Conservation (phyloP, 2,113 vertebrate genomes). For the Brachypodius melanocephalos region DNA sequence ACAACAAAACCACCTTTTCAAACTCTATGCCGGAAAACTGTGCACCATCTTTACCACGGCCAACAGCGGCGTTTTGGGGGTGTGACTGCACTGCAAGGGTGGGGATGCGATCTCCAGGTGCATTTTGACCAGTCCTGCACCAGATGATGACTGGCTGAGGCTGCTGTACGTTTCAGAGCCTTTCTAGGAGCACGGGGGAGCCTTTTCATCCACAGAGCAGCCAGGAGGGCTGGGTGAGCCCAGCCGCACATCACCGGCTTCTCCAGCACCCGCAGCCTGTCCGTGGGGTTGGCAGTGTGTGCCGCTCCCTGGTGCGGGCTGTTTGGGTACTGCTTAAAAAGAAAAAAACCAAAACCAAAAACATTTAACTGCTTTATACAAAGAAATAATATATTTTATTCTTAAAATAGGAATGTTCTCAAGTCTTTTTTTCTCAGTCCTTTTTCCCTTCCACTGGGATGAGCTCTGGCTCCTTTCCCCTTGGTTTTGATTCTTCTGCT, state of each 20-base stretch:
- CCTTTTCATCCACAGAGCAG: not conserved
- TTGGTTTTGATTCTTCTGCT: not conserved
- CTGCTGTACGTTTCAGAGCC: not conserved
- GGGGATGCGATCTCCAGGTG: not conserved
- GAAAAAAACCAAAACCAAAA: no score
- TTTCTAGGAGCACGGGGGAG: not conserved
- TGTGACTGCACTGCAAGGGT: not conserved
- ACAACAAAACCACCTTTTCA: not conserved
- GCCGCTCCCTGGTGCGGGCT: not conserved
- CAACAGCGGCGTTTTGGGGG: not conserved
- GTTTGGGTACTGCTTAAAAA: not conserved
- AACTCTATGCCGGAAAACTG: not conserved
- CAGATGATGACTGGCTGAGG: not conserved
- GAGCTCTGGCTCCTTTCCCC: not conserved
- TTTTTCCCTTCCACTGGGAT: not conserved
- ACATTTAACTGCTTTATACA: not conserved
- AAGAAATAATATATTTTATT: not conserved
- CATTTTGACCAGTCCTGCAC: not conserved
- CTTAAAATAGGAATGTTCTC: not conserved
- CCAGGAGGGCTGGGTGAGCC: not conserved
- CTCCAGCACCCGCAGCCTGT: not conserved
- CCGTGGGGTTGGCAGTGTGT: accelerated
- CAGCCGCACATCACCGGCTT: accelerated
- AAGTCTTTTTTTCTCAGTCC: not conserved
- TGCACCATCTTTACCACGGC: not conserved